These are phyloP conservation scores for Pelodiscus sinensis DNA, from an alignment of 2,113 vertebrate genomes.

Conservation along the genomic window DNA sequence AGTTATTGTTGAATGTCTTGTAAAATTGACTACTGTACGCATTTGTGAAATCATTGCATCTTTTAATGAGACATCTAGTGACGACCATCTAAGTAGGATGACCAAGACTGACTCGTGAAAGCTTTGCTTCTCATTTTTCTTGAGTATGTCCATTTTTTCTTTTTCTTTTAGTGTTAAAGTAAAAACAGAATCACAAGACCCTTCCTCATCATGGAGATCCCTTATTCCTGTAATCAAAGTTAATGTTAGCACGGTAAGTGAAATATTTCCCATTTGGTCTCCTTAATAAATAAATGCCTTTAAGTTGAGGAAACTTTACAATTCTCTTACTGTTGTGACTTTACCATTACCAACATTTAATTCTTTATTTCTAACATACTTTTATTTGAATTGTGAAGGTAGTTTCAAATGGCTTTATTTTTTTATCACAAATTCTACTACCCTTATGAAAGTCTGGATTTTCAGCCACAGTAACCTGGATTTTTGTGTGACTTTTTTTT, in stretches of 20 bases:
- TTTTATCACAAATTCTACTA: neutral
- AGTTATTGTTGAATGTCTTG: neutral
- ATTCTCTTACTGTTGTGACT: neutral
- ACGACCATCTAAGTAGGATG: neutral
- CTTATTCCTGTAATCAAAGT: slow-evolving; percentile 99
- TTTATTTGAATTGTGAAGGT: neutral
- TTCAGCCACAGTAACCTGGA: neutral
- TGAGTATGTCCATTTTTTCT: neutral
- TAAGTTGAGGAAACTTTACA: neutral
- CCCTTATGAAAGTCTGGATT: neutral
- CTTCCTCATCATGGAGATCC: slow-evolving; percentile 95
- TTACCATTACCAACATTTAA: neutral
- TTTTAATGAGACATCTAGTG: neutral
- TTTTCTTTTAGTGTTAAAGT: slow-evolving; percentile 85
- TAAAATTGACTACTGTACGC: neutral
- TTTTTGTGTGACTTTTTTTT: neutral
- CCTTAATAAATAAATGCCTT: neutral
- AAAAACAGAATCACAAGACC: slow-evolving; percentile 91
- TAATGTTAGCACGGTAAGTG: slow-evolving; percentile 96
- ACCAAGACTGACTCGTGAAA: neutral
- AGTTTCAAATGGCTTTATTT: neutral
- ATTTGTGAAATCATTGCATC: neutral
- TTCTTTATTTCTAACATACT: neutral
- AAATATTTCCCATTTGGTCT: neutral
- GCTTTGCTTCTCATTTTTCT: neutral